Percentiles rank a stretch among this genome's conserved stretches.
Conservation (phyloP, 2,888 invertebrate genomes). For the Harpagoxenus sublaevis region DNA sequence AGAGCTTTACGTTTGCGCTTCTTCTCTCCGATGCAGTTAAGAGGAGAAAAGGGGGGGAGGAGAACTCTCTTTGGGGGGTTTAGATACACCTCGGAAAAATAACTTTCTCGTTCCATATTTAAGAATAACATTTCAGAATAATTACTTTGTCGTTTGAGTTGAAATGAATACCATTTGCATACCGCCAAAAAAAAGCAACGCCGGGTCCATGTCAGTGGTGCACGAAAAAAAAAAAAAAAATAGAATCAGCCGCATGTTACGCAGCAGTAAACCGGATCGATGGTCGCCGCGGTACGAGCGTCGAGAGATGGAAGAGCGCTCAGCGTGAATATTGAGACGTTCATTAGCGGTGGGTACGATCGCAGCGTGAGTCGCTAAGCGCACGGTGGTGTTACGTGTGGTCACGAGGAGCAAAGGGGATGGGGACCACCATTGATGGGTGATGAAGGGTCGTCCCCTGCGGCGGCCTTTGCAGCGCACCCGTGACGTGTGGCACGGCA, state of each 20-base stretch:
- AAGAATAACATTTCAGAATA: slow-evolving; percentile 23
- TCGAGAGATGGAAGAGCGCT: slow-evolving; percentile 69
- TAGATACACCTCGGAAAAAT: background rate
- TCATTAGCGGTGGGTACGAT: slow-evolving; percentile 77
- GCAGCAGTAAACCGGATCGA: slow-evolving; percentile 66
- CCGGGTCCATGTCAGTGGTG: no score
- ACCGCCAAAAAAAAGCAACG: slow-evolving; percentile 8
- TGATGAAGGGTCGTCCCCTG: slow-evolving; percentile 82
- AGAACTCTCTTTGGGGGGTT: background rate
- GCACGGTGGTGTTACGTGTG: slow-evolving; percentile 66
- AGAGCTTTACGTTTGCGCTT: background rate
- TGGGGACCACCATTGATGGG: slow-evolving; percentile 77
- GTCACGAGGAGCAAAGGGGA: slow-evolving; percentile 57
- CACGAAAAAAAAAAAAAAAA: slow-evolving; percentile 55
- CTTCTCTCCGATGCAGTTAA: background rate
- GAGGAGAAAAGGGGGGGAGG: background rate
- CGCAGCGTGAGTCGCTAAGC: slow-evolving; percentile 74
- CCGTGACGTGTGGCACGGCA: slow-evolving; percentile 77
- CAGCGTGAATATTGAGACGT: slow-evolving; percentile 78
- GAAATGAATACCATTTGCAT: slow-evolving; percentile 3
- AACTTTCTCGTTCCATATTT: slow-evolving; percentile 10
- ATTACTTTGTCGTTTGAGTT: slow-evolving; percentile 10
- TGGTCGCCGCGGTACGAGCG: slow-evolving; percentile 52
- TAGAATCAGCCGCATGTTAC: slow-evolving; percentile 60
- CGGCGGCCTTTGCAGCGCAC: slow-evolving; percentile 77